phyloP scores from a whole-genome alignment of 2,888 invertebrate species.

The Leptopterna dolabrata region DNA sequence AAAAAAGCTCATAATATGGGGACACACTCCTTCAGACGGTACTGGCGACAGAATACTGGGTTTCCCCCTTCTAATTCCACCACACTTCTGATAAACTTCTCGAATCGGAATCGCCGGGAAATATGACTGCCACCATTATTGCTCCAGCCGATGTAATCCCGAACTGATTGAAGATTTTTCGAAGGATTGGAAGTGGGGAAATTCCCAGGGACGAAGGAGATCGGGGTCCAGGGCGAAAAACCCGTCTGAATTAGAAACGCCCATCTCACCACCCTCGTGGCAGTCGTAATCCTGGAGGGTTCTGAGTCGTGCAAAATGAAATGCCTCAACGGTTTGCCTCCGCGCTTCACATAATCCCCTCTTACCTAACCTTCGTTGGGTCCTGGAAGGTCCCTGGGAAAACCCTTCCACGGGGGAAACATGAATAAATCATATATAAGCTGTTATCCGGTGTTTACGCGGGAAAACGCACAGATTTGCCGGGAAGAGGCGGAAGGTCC shows the following conservation, averaged over 20 bases:
- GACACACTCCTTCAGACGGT: too few relatives aligned
- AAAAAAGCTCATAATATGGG: too few relatives aligned
- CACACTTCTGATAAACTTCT: too few relatives aligned
- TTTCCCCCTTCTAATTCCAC: too few relatives aligned
- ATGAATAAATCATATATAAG: constrained; percentile 35
- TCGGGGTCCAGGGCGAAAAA: background rate
- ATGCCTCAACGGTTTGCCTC: background rate
- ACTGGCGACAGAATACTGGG: too few relatives aligned
- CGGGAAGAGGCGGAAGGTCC: background rate
- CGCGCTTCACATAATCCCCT: constrained; percentile 12
- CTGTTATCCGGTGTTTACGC: constrained; percentile 29
- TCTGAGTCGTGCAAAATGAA: constrained; percentile 17
- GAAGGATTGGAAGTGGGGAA: background rate
- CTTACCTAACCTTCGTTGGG: constrained; percentile 27
- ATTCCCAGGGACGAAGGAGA: background rate
- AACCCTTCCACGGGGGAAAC: background rate
- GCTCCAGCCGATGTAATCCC: background rate
- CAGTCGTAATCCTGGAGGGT: background rate
- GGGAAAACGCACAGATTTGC: background rate
- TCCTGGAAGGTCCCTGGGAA: background rate
- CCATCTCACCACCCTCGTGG: background rate
- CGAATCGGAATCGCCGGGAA: background rate
- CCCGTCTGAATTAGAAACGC: constrained; percentile 4
- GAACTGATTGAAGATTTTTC: background rate
- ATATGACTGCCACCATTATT: background rate